Conservation (phyloP, 37 sponge, comb jelly and placozoan species). For the Theonella swinhoei region DNA sequence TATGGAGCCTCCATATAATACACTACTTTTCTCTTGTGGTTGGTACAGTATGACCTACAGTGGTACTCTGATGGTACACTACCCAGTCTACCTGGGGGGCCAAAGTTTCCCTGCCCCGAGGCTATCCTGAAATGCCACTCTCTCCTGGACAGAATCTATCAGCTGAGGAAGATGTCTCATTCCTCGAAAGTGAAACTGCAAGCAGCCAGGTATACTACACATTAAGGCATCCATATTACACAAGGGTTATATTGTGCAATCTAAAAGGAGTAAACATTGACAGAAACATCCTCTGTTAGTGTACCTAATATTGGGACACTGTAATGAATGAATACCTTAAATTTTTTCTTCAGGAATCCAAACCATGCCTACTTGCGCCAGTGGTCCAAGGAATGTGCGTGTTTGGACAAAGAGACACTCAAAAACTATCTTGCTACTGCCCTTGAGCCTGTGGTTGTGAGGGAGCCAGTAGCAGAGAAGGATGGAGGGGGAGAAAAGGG, state of each 20-base stretch:
- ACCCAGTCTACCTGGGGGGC: conserved; percentile 38
- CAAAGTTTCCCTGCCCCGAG: conserved; percentile 30
- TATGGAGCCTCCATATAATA: neutral
- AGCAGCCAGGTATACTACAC: conserved; percentile 44
- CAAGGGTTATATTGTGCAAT: neutral
- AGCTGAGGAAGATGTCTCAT: conserved; percentile 50
- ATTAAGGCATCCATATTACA: no score
- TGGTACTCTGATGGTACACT: conserved; percentile 69
- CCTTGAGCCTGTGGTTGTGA: conserved; percentile 1
- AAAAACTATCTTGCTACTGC: conserved; percentile 20
- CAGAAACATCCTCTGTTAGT: neutral
- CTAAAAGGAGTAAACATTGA: neutral
- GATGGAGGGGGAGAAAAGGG: neutral
- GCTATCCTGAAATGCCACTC: conserved; percentile 26
- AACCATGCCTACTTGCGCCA: conserved; percentile 68
- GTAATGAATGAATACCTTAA: neutral
- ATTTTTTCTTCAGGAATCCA: conserved; percentile 21
- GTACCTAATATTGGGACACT: no score
- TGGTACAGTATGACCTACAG: conserved; percentile 30
- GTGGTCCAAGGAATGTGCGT: conserved; percentile 58
- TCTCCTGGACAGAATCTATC: conserved; percentile 28
- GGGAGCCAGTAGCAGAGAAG: neutral
- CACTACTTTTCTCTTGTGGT: neutral
- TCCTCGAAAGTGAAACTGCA: conserved; percentile 57
- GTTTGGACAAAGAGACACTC: conserved; percentile 10